A percentile compares a stretch with the other conserved stretches of the same genome.
These are phyloP conservation scores for Drosophila borealis DNA, from an alignment of 2,888 invertebrate species.

Conservation along the genomic window DNA sequence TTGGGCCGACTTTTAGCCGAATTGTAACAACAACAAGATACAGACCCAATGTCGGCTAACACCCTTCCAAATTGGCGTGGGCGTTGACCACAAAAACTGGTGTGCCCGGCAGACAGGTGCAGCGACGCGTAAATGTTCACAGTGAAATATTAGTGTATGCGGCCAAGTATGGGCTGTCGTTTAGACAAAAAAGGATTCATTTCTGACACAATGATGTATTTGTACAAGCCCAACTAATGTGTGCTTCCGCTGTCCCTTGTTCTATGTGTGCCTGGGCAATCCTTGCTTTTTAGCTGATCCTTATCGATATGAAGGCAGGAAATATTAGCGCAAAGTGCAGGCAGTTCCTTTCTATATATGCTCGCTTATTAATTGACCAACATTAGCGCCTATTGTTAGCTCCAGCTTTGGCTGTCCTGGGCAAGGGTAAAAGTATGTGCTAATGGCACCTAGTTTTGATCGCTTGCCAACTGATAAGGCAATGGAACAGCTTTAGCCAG, in stretches of 20 bases:
- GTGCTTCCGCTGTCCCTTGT: constrained; percentile 54
- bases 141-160: constrained; percentile 46
- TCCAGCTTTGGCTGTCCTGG: background rate
- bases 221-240: constrained; percentile 54
- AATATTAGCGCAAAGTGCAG: constrained; percentile 71
- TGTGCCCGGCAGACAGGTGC: constrained; percentile 55
- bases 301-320: constrained; percentile 67
- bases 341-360: constrained; percentile 16
- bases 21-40: constrained; percentile 30
- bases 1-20: constrained; percentile 71
- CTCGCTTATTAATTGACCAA: constrained; percentile 69
- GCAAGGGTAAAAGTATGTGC: constrained; percentile 57
- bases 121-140: constrained; percentile 57
- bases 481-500: constrained; percentile 7
- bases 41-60: constrained; percentile 49
- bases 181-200: constrained; percentile 68
- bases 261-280: constrained; percentile 39
- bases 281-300: constrained; percentile 69
- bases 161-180: constrained; percentile 3
- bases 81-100: constrained; percentile 43
- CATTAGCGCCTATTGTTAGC: constrained; percentile 76
- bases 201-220: constrained; percentile 74
- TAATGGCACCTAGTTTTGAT: constrained; percentile 70
- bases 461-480: constrained; percentile 41
- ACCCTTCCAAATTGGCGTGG: constrained; percentile 72